Evolutionary conservation across 92 coral and sea anemone species (phyloP).

Genomic region (Pocillopora grandis): DNA sequence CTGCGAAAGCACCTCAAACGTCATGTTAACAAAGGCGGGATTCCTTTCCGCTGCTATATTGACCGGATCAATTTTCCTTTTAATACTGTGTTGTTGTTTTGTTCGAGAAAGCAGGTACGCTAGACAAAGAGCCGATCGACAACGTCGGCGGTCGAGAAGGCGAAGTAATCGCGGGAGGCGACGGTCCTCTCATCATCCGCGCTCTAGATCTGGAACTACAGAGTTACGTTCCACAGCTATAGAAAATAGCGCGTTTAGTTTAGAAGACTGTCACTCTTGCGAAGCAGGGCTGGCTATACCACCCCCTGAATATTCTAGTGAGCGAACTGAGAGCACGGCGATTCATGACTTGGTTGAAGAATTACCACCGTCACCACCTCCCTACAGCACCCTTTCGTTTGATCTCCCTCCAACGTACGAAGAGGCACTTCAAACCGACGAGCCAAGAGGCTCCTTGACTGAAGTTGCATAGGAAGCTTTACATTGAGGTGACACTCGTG

Average conservation of each 20-base stretch:
- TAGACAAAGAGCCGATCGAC: conserved; percentile 42
- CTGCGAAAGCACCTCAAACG: conserved; percentile 20
- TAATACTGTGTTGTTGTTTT: conserved; percentile 68
- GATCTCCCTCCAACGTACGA: conserved; percentile 75
- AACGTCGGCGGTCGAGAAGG: conserved; percentile 27
- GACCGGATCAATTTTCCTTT: conserved; percentile 66
- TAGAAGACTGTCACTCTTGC: conserved; percentile 1
- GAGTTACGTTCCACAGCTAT: conserved; percentile 5
- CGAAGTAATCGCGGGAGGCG: conserved; percentile 25
- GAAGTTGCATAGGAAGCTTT: conserved; percentile 1
- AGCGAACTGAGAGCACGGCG: neutral
- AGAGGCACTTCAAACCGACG: conserved; percentile 43
- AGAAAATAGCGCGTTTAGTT: conserved; percentile 28
- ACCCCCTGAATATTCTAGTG: conserved; percentile 41
- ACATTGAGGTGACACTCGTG: neutral
- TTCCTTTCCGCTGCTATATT: conserved; percentile 74
- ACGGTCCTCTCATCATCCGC: conserved; percentile 15
- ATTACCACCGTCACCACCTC: conserved; percentile 48
- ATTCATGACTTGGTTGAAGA: neutral
- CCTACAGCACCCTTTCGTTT: conserved; percentile 63
- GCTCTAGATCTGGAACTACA: neutral
- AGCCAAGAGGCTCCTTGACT: neutral
- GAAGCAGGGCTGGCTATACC: conserved; percentile 13
- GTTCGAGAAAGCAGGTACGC: conserved; percentile 57
- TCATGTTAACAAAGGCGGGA: conserved; percentile 55